phyloP scores from a whole-genome alignment of 2,113 vertebrate species.

The Vanacampus margaritifer region DNA sequence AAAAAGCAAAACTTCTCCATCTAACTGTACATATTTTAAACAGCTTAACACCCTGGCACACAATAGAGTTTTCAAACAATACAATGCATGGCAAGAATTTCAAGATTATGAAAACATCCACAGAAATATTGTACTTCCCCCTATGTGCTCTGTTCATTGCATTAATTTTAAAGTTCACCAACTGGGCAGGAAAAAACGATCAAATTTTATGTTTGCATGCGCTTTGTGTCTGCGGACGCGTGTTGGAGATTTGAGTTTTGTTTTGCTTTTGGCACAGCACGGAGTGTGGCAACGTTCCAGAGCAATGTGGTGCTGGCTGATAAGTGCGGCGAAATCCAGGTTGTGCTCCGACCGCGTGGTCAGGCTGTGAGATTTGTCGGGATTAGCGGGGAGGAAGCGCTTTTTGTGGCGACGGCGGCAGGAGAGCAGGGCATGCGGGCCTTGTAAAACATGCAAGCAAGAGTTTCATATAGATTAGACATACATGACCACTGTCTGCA shows the following conservation, averaged over 20 bases:
- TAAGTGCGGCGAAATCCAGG: conserved; percentile 53
- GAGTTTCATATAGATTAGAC: conserved; percentile 72
- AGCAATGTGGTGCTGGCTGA: conserved; percentile 60
- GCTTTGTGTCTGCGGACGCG: not conserved
- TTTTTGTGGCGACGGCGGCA: conserved; percentile 24
- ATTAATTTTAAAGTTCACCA: not conserved
- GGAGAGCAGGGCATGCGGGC: conserved; percentile 33
- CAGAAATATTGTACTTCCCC: not conserved
- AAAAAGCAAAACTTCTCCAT: no score
- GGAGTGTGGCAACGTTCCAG: conserved; percentile 45
- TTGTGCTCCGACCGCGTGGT: conserved; percentile 48
- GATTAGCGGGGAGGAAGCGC: conserved; percentile 61
- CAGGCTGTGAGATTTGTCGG: conserved; percentile 56
- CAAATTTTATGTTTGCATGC: not conserved
- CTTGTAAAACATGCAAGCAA: conserved; percentile 60
- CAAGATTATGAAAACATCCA: not conserved
- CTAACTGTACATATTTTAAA: no score
- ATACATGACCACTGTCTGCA: conserved; percentile 65
- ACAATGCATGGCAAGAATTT: no score
- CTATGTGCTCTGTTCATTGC: not conserved
- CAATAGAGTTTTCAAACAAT: no score
- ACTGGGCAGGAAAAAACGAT: not conserved
- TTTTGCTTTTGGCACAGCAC: conserved; percentile 38
- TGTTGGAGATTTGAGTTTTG: conserved; percentile 24
- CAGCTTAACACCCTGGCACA: no score